Evolutionary conservation across 2,888 invertebrate species (phyloP).

Genomic region (Cryptosula pallasiana): DNA sequence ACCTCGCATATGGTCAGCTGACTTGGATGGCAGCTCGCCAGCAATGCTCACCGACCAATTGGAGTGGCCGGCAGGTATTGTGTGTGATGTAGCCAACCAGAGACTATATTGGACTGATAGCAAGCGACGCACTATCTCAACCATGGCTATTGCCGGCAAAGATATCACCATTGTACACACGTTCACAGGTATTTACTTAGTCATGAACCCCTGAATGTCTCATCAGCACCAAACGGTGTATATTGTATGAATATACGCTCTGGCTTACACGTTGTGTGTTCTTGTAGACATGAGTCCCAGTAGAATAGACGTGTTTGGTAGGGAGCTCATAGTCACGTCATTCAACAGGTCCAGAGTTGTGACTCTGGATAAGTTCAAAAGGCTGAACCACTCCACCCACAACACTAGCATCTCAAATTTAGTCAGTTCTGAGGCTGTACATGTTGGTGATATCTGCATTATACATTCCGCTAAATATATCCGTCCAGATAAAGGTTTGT

Average conservation of each 20-base stretch:
- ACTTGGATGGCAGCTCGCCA: conserved; percentile 15
- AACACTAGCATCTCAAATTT: neutral
- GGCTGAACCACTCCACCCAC: neutral
- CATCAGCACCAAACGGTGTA: neutral
- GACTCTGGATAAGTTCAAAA: conserved; percentile 1
- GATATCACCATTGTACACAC: conserved; percentile 59
- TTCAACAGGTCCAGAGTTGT: neutral
- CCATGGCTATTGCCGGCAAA: conserved; percentile 73
- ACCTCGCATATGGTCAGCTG: conserved; percentile 22
- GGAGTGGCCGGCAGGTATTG: conserved; percentile 53
- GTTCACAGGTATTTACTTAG: neutral
- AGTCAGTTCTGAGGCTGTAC: neutral
- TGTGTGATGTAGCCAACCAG: conserved; percentile 56
- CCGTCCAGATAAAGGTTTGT: neutral
- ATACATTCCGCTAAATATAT: neutral
- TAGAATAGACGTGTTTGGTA: conserved; percentile 12
- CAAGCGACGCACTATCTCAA: conserved; percentile 77
- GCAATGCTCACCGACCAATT: neutral
- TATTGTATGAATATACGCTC: neutral
- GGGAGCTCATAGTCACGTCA: conserved; percentile 12
- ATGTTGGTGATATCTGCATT: neutral
- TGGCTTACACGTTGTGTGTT: too few relatives aligned
- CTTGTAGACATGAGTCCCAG: conserved; percentile 1
- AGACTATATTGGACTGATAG: conserved; percentile 88
- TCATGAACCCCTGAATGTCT: neutral